A percentile compares a stretch with the other conserved stretches of the same genome.
Conservation (phyloP, 2,113 vertebrate genomes). For the Sciurus niger region DNA sequence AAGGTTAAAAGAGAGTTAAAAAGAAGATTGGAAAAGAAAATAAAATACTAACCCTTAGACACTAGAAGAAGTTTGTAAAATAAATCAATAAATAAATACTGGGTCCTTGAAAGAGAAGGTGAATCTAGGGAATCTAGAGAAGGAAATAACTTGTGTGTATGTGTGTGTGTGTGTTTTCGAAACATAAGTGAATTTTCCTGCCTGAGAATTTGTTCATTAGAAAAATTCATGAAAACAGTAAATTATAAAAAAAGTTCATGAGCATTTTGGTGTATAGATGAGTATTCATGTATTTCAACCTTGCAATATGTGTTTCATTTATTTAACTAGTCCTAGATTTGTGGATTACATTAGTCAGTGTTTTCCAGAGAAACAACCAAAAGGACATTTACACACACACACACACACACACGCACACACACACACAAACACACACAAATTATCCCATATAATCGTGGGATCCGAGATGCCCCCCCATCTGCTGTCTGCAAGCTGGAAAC, state of each 20-base stretch:
- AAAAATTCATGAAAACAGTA: not conserved
- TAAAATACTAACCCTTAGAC: too few species aligned
- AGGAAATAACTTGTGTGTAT: too few species aligned
- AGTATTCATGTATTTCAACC: not conserved
- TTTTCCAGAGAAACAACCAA: not conserved
- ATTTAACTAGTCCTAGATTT: not conserved
- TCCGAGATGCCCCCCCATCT: too few species aligned
- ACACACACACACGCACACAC: not conserved
- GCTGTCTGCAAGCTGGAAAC: not conserved
- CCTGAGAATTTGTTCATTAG: not conserved
- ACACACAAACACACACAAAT: not conserved
- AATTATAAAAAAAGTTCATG: not conserved
- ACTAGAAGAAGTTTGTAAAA: not conserved
- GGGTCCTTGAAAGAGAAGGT: not conserved
- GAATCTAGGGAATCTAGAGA: not conserved
- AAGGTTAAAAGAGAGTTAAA: not conserved
- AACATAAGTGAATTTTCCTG: too few species aligned
- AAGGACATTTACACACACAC: not conserved
- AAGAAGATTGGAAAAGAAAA: not conserved
- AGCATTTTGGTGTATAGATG: not conserved
- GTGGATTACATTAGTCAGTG: not conserved
- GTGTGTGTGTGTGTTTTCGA: not conserved
- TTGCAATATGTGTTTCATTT: not conserved
- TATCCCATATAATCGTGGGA: too few species aligned
- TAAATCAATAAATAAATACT: not conserved